These are phyloP conservation scores for Lordiphosa fenestrarum DNA, from an alignment of 2,888 invertebrate genomes.

Conservation along the genomic window DNA sequence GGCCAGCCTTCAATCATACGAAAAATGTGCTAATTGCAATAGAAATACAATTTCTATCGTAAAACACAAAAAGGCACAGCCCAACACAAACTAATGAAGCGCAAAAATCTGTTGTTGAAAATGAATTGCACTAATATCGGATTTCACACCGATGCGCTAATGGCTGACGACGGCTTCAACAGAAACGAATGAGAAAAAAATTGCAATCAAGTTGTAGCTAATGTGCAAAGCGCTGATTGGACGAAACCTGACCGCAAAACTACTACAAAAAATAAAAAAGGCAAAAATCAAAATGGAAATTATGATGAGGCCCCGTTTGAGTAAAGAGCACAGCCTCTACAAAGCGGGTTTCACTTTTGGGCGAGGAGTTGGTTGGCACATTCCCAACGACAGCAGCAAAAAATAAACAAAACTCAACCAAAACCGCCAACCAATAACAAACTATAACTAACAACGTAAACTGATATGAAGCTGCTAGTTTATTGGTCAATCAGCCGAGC, in stretches of 20 bases:
- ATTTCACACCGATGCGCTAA: constrained; percentile 76
- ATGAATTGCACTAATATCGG: constrained; percentile 76
- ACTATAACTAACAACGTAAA: constrained; percentile 71
- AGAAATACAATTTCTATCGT: constrained; percentile 70
- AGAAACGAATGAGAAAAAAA: constrained; percentile 41
- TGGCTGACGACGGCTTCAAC: constrained; percentile 56
- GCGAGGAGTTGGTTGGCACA: constrained; percentile 31
- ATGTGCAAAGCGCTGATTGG: constrained; percentile 77
- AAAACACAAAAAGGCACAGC: constrained; percentile 31
- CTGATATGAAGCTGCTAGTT: constrained; percentile 78
- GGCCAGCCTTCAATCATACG: constrained; percentile 66
- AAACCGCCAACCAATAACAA: constrained; percentile 60
- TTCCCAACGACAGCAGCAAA: constrained; percentile 13
- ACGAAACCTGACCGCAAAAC: constrained; percentile 69
- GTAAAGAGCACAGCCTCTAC: constrained; percentile 62
- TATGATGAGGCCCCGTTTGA: constrained; percentile 74
- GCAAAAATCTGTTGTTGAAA: constrained; percentile 62
- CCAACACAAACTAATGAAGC: constrained; percentile 59
- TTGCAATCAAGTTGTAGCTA: constrained; percentile 66
- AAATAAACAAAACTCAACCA: constrained; percentile 10
- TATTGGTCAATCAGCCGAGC: constrained; percentile 76
- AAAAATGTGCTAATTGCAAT: constrained; percentile 71
- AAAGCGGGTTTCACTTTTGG: constrained; percentile 65
- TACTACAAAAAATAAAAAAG: constrained; percentile 1
- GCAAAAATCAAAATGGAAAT: constrained; percentile 59